These are phyloP conservation scores for Imbricaverruca yamaguchii DNA, from an alignment of 2,888 invertebrate genomes.

Conservation along the genomic window DNA sequence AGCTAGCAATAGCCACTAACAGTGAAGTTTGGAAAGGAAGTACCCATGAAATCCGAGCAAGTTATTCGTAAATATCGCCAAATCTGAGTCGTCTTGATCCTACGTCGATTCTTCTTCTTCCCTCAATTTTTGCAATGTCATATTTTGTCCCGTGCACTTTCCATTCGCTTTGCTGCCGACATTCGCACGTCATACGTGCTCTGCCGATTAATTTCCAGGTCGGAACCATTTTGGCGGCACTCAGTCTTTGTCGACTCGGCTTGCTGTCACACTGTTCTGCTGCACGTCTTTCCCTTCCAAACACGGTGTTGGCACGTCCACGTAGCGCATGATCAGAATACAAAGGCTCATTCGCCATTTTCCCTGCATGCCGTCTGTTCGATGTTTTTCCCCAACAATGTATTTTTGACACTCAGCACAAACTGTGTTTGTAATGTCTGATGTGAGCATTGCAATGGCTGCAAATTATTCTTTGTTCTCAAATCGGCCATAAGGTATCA, in stretches of 20 bases:
- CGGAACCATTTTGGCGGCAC: not conserved
- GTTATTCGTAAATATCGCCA: not conserved
- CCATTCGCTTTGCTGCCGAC: not conserved
- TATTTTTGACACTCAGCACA: no score
- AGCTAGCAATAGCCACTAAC: constrained; percentile 2
- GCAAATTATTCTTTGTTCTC: no score
- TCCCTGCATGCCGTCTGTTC: no score
- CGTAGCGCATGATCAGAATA: no score
- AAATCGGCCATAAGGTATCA: no score
- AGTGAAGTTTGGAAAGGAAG: not conserved
- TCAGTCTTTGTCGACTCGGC: not conserved
- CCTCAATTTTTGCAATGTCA: not conserved
- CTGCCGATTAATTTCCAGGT: not conserved
- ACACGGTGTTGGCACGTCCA: not conserved
- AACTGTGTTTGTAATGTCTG: not conserved
- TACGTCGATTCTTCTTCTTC: not conserved
- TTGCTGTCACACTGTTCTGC: not conserved
- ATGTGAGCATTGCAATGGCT: not conserved
- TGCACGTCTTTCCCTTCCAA: constrained; percentile 2
- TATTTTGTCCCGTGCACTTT: not conserved
- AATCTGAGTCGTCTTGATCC: not conserved
- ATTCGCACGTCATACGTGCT: not conserved
- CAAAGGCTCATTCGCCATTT: no score
- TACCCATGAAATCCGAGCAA: not conserved
- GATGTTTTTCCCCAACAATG: no score